Evolutionary conservation across 2,113 vertebrate species (phyloP).

Genomic region (Toxotes jaculatrix): DNA sequence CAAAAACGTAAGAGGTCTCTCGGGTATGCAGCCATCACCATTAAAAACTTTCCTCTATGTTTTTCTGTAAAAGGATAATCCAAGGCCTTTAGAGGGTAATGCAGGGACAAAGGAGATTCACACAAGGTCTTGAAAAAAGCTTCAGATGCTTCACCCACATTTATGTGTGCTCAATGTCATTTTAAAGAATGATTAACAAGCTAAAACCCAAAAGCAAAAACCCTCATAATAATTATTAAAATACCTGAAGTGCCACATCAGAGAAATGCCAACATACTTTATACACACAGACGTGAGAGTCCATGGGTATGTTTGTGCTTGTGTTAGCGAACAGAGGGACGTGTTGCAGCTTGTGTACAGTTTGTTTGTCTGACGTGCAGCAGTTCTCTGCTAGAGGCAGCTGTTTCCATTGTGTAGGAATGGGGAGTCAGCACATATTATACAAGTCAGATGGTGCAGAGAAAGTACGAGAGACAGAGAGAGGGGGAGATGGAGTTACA

Average conservation of each 20-base stretch:
- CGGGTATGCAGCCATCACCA: neutral
- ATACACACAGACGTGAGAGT: neutral
- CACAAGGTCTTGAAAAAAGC: neutral
- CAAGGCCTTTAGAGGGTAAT: neutral
- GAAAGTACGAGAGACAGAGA: conserved; percentile 41
- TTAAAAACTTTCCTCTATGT: neutral
- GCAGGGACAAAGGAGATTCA: neutral
- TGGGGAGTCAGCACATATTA: conserved; percentile 71
- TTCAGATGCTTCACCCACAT: neutral
- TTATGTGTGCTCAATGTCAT: neutral
- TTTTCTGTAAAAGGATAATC: neutral
- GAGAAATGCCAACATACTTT: neutral
- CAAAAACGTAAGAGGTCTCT: neutral
- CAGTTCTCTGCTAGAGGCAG: conserved; percentile 51
- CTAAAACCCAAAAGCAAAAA: neutral
- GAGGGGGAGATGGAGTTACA: conserved; percentile 10
- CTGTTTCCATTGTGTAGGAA: conserved; percentile 67
- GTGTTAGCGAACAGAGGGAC: neutral
- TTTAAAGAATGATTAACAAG: conserved; percentile 2
- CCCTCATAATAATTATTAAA: conserved; percentile 17
- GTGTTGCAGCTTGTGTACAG: conserved; percentile 24
- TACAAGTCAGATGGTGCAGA: conserved; percentile 53
- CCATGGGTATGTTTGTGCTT: neutral
- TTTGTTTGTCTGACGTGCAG: conserved; percentile 34
- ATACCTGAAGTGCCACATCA: conserved; percentile 32